Percentiles rank a stretch among this genome's conserved stretches.
Evolutionary conservation across 2,113 vertebrate genomes (phyloP).

Genomic region (Neotoma lepida): DNA sequence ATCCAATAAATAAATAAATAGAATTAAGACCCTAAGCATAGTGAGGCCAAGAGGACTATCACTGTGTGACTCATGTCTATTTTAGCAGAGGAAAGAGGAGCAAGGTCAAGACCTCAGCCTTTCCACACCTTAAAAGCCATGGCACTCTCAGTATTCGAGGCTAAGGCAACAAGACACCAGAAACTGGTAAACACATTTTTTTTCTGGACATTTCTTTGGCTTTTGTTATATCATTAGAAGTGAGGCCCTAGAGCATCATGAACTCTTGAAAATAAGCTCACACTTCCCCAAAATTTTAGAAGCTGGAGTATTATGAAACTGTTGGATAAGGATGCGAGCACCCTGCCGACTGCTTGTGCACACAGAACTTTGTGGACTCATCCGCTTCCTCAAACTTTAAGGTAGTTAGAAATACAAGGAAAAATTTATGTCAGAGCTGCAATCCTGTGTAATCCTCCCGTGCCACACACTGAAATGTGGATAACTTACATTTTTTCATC

Average conservation of each 20-base stretch:
- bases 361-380: neutral
- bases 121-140: neutral
- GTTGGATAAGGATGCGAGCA: neutral
- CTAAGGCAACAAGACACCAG: neutral
- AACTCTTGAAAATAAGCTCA: neutral
- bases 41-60: neutral
- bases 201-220: neutral
- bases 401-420: neutral
- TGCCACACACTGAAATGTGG: neutral
- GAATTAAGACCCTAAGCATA: neutral
- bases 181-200: neutral
- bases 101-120: neutral
- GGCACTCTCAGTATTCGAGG: neutral
- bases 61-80: neutral
- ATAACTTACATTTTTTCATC: neutral
- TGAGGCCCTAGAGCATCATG: neutral
- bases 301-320: neutral
- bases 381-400: neutral
- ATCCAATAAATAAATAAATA: neutral
- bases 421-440: neutral
- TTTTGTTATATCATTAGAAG: neutral
- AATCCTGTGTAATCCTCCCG: neutral
- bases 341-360: neutral
- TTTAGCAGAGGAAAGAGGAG: neutral
- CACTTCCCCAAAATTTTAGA: neutral